These are phyloP conservation scores for Aricia agestis DNA, from an alignment of 1,140 invertebrate species.

Conservation along the genomic window DNA sequence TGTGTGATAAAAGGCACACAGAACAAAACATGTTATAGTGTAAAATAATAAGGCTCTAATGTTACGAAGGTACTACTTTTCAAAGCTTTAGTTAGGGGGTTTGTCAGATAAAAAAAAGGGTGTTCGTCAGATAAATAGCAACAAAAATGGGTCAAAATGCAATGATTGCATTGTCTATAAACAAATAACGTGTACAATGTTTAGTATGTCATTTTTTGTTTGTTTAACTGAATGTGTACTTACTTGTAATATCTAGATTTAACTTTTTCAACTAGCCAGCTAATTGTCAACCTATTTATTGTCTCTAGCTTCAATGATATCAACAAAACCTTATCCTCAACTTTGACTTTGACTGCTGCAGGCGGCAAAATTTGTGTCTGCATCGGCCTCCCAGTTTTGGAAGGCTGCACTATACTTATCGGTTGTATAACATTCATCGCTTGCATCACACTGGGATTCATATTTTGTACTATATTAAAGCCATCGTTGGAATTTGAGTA, in stretches of 20 bases:
- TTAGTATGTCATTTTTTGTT: too few species aligned
- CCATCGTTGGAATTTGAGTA: slow-evolving; percentile 45
- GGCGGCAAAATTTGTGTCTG: slow-evolving; percentile 63
- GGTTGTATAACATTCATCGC: slow-evolving; percentile 64
- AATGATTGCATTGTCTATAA: too few species aligned
- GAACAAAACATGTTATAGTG: too few species aligned
- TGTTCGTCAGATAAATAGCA: too few species aligned
- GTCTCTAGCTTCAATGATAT: slow-evolving; percentile 79
- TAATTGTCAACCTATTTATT: slow-evolving; percentile 78
- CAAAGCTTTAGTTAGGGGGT: too few species aligned
- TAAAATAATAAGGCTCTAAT: too few species aligned
- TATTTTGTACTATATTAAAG: slow-evolving; percentile 55
- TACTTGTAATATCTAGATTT: slow-evolving; percentile 83
- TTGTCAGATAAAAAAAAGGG: too few species aligned
- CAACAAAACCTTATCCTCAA: slow-evolving; percentile 79
- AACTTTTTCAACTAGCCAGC: slow-evolving; percentile 83
- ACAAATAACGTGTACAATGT: too few species aligned
- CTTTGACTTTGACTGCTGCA: slow-evolving; percentile 78
- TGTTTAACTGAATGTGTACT: slow-evolving; percentile 30
- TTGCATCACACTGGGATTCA: slow-evolving; percentile 59
- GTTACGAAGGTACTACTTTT: too few species aligned
- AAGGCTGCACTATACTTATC: slow-evolving; percentile 58
- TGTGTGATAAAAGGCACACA: too few species aligned
- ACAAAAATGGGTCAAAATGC: too few species aligned
- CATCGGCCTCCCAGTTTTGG: slow-evolving; percentile 57